Evolutionary conservation across 2,113 vertebrate species (phyloP).

Genomic region (Panthera tigris): DNA sequence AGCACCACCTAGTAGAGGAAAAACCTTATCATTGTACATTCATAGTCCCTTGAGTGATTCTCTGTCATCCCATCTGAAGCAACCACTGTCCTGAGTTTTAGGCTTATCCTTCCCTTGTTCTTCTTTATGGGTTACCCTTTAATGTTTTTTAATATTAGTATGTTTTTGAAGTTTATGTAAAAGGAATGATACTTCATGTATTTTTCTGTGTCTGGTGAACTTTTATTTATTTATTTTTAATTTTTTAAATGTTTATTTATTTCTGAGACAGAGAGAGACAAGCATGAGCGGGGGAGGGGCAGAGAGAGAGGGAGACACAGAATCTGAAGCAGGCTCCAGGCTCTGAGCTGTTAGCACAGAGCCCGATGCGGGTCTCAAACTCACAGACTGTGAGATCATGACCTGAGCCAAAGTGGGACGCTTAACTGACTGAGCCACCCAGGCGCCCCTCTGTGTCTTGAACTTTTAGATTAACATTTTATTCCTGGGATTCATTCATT

Average conservation of each 20-base stretch:
- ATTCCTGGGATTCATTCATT: neutral
- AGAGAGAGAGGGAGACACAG: too few relatives aligned
- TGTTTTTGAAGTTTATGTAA: slow-evolving; percentile 30
- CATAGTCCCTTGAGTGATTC: neutral
- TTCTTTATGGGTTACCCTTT: neutral
- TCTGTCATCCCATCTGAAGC: neutral
- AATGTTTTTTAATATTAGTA: neutral
- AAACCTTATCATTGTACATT: neutral
- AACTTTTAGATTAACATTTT: slow-evolving; percentile 26
- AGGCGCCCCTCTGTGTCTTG: neutral
- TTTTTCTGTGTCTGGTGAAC: slow-evolving; percentile 27
- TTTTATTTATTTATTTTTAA: too few relatives aligned
- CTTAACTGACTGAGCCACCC: too few relatives aligned
- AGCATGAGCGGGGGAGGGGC: too few relatives aligned
- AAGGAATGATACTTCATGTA: neutral
- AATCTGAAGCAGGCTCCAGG: too few relatives aligned
- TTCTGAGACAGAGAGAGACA: too few relatives aligned
- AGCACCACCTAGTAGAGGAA: neutral
- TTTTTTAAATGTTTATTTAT: too few relatives aligned
- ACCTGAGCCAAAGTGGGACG: too few relatives aligned
- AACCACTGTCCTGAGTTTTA: neutral
- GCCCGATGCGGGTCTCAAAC: too few relatives aligned
- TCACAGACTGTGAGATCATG: too few relatives aligned
- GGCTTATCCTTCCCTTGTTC: neutral
- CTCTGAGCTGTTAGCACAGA: too few relatives aligned